Evolutionary conservation across 2,797 vertebrate species (phyloP).

Genomic region (Cyprinodon diabolis): DNA sequence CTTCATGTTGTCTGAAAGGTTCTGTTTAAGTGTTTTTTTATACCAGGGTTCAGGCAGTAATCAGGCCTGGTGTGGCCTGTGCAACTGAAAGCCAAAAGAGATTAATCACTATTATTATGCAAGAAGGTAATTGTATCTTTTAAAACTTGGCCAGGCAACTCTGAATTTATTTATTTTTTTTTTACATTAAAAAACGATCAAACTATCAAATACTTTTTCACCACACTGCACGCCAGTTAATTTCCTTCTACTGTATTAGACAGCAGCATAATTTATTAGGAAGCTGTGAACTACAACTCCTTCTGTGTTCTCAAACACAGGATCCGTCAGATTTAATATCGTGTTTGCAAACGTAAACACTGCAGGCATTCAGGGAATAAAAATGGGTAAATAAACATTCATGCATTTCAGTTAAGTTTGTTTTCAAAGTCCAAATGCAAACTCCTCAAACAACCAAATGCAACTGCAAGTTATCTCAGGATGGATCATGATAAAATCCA

Average conservation of each 20-base stretch:
- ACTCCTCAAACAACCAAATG: no score
- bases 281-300: background rate
- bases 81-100: background rate
- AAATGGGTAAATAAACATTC: background rate
- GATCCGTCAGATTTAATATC: background rate
- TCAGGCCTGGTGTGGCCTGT: background rate
- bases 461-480: background rate
- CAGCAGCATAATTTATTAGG: background rate
- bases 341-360: background rate
- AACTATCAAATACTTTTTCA: background rate
- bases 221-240: background rate
- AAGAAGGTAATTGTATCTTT: background rate
- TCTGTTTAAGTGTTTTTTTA: background rate
- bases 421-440: background rate
- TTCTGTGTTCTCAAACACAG: background rate
- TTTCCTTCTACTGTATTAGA: background rate
- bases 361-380: background rate
- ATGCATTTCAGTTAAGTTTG: background rate
- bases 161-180: background rate
- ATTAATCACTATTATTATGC: background rate
- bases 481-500: background rate
- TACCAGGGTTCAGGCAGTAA: background rate
- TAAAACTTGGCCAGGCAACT: background rate
- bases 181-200: background rate
- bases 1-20: background rate